phyloP scores from a whole-genome alignment of 1,140 invertebrate genomes.

The Tetraneura akinire region DNA sequence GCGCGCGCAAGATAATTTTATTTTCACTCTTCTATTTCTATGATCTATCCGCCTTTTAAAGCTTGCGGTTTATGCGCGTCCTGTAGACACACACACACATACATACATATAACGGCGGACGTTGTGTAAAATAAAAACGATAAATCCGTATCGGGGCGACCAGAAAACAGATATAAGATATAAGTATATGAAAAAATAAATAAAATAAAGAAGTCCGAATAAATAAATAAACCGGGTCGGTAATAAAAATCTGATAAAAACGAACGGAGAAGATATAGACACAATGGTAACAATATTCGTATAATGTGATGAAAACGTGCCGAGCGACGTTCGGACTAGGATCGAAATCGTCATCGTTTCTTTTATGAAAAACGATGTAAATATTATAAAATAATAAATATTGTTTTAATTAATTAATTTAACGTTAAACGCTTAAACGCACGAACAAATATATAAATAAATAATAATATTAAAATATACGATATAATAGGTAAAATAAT shows the following conservation, averaged over 20 bases:
- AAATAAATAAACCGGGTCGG: slow-evolving; percentile 4
- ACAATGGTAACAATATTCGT: background rate
- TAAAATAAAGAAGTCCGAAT: slow-evolving; percentile 25
- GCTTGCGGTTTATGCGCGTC: background rate
- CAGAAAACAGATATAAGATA: slow-evolving; percentile 23
- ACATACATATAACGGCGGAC: background rate
- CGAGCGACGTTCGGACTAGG: too few species aligned
- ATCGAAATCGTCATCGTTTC: background rate
- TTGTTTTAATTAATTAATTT: too few species aligned
- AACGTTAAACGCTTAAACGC: too few species aligned
- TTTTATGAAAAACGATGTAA: too few species aligned
- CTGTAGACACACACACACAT: too few species aligned
- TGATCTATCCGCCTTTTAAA: slow-evolving; percentile 11
- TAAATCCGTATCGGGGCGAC: background rate
- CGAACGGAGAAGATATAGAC: slow-evolving; percentile 1
- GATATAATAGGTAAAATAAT: too few species aligned
- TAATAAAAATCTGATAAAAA: slow-evolving; percentile 44
- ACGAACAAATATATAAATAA: too few species aligned
- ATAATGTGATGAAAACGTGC: slow-evolving; percentile 1
- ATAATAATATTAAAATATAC: too few species aligned
- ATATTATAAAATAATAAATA: too few species aligned
- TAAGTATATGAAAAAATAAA: too few species aligned
- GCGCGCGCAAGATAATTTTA: background rate
- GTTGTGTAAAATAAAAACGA: slow-evolving; percentile 25
- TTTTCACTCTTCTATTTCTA: slow-evolving; percentile 7